These are phyloP conservation scores for Moxostoma hubbsi DNA, from an alignment of 2,797 vertebrate genomes.

Conservation along the genomic window DNA sequence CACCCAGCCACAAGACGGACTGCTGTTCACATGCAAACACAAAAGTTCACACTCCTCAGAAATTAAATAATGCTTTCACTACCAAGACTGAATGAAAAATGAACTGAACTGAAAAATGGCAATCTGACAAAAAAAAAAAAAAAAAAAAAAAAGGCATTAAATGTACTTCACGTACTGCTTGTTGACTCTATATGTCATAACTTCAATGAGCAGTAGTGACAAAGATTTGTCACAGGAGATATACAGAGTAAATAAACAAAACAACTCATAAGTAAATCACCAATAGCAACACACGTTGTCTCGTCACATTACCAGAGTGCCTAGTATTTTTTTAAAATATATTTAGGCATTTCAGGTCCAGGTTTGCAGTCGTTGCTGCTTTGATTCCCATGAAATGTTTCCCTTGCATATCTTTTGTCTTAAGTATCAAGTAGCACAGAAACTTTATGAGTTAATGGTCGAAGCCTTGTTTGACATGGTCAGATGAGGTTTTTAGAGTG, in stretches of 20 bases:
- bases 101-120: too few species aligned
- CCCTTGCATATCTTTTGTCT: background rate
- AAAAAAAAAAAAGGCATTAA: background rate
- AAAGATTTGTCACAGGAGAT: background rate
- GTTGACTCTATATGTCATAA: background rate
- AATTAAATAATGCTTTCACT: constrained; percentile 11
- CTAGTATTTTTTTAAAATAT: background rate
- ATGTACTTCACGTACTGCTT: constrained; percentile 13
- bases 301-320: background rate
- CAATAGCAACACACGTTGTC: background rate
- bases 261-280: background rate
- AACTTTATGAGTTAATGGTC: background rate
- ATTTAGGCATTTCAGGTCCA: constrained; percentile 5
- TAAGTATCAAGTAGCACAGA: background rate
- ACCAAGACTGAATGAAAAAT: constrained; percentile 5
- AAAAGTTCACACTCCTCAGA: background rate
- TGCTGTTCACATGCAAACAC: constrained; percentile 28
- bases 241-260: constrained; percentile 17
- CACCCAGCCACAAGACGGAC: constrained; percentile 11
- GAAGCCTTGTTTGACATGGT: background rate
- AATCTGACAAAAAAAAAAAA: background rate
- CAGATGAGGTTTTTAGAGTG: background rate
- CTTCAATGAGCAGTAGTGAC: background rate
- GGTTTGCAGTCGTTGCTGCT: background rate
- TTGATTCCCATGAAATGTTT: background rate